Base-by-base conservation (phyloP, 2,113 vertebrate species). In the Ranitomeya imitator region DNA sequence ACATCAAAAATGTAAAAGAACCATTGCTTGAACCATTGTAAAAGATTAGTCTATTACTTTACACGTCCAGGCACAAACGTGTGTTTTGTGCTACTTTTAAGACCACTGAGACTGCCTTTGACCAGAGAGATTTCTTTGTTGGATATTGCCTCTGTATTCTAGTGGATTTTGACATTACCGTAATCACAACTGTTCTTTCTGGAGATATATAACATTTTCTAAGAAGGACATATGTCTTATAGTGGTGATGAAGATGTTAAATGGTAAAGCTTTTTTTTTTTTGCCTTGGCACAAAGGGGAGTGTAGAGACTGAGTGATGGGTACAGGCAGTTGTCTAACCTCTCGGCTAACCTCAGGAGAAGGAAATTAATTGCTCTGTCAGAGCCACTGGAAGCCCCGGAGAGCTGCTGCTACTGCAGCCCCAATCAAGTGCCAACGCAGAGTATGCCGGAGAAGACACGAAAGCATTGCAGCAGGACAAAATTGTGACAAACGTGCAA, bases 311-410 rank as follows among this genome's bases (percentile, higher is more conserved):
- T 88, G 87, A 89, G 82, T 85, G 87, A 89, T 85, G 73, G 81
- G 60, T 78, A 85, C n/a, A 85, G 82, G 73, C 73, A 84, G 80
- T 88, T 83, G 87, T 83, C 80, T 88, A 88, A 88, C 87, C 87
- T 84, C 73, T 79, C 60, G 26, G 81, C 81, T 89, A 85, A 85
- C 87, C 82, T 55, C 82, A 89, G 82, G 87, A 89, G 81, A 85
- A 85, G 79, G 81, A 89, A 89, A 89, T 84, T 89, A 89, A 89
- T 89, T 89, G 87, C 87, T 89, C 87, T 89, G 81, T 89, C 82
- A 89, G 73, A 89, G 82, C 11, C 60, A 65, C 87, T 85, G 74
- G 81, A 89, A 79, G 60, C 87, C 81, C 82, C 23, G 23, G 80
- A 88, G 87, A 89, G 74, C 80, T 55, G 80, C 71, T 37, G 85